Evolutionary conservation across 2,888 invertebrate species (phyloP).

Genomic region (Cotesia congregata): DNA sequence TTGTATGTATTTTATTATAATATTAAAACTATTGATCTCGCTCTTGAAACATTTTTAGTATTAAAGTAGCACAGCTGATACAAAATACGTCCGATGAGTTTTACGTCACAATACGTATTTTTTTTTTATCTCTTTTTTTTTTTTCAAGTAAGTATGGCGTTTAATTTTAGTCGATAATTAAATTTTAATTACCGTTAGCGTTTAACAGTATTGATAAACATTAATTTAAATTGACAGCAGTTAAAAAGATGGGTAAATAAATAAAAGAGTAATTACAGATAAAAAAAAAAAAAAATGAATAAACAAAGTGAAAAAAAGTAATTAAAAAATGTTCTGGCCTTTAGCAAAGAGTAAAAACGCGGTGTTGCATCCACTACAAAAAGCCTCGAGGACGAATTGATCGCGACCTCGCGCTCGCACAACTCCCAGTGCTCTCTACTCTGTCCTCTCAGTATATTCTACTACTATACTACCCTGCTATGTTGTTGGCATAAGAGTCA

Average conservation of each 20-base stretch:
- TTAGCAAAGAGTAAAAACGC: constrained; percentile 1
- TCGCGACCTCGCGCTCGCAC: constrained; percentile 56
- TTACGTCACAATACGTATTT: not conserved
- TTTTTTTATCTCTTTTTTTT: not conserved
- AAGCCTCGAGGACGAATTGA: constrained; percentile 60
- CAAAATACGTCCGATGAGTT: not conserved
- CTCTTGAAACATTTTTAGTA: not conserved
- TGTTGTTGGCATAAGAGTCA: constrained; percentile 21
- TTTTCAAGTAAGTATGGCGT: not conserved
- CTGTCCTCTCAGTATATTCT: constrained; percentile 28
- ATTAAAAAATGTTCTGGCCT: not conserved
- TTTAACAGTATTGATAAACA: not conserved
- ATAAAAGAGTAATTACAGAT: not conserved
- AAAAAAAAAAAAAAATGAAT: not conserved
- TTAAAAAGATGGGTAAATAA: not conserved
- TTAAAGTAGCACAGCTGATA: constrained; percentile 1
- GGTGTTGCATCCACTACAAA: constrained; percentile 10
- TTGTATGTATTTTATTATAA: not conserved
- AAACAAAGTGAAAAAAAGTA: not conserved
- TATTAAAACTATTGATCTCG: not conserved
- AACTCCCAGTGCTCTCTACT: not conserved
- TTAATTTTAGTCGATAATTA: not conserved
- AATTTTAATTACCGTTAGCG: not conserved
- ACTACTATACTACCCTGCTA: constrained; percentile 10
- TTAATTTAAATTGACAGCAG: not conserved